Base-by-base conservation (phyloP, 2,888 invertebrate genomes). In the Tuberolachnus salignus region DNA sequence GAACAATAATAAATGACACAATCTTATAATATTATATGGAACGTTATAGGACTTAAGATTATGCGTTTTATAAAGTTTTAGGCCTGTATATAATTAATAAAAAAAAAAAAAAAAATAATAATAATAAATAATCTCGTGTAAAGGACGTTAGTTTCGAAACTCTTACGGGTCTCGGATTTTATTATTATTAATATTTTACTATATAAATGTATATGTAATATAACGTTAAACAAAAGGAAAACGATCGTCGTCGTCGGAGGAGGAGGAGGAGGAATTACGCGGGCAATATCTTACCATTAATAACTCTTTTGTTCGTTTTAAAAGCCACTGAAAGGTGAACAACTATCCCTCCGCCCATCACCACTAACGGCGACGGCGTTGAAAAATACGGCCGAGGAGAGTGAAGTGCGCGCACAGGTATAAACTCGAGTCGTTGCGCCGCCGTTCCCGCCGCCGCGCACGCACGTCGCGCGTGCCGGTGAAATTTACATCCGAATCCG, bases 251-350 rank as follows among this genome's bases (percentile, higher is more conserved):
- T n/a, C n/a, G n/a, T n/a, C n/a, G n/a, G n/a, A n/a, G n/a, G n/a
- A n/a, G n/a, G n/a, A n/a, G n/a, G n/a, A n/a, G 21, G 16, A 71
- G 44, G 21, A 71, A 57, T 69, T 57, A 46, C 72, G 46, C 23
- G 26, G 23, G 19, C 19, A 59, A 72, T 26, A 14, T 49, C 26
- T 49, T 19, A 26, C n/a, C 72, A 49, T 72, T 72, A 61, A 61
- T 72, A 61, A 61, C 26, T 49, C 72, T 72, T 19, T 72, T 72
- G 72, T 72, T 61, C 8, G 4, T 46, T 61, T 61, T 57, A 59
- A 59, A 59, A 59, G 59, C 16, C 57, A 14, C 71, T 6, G 44
- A n/a, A 49, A 72, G n/a, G 61, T 61, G 49, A 59, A 61, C 16
- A 21, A 49, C 26, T 6, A n/a, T 3, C 34, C 34, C 34, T 6